Evolutionary conservation across 64 coral and sea anemone species (phyloP), one percentile per base, ranked within the genome.

Genomic region (Cladopsammia gracilis): DNA sequence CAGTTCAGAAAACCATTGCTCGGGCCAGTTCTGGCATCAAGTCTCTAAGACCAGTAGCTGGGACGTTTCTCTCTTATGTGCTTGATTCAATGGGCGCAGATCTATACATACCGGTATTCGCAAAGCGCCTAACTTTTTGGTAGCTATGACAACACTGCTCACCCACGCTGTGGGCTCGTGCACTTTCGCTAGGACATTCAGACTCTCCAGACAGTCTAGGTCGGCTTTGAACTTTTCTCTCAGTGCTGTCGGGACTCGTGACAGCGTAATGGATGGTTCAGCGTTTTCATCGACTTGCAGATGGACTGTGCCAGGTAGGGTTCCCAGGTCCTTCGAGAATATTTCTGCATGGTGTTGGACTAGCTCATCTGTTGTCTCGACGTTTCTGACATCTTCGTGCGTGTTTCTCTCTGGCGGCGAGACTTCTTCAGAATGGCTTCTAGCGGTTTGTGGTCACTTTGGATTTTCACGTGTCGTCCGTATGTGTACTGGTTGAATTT

Each of bases 11-110:
- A 5, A 83, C 57, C 42, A 59, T 75, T 2, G 89, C 89, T 48
- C 19, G 34, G 26, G 89, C 65, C n/a, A 84, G 70, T 25, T 85
- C 90, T 13, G 79, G 79, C 15, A 85, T 46, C 34, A 77, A 46
- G 61, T 91, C 77, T 90, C 89, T 57, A 91, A 51, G 53, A 91
- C 60, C 22, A 64, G 89, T 47, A 90, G 67, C 25, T 91, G 68
- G 53, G 71, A 60, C 5, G 48, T 74, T 22, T 91, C 89, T 87
- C 85, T 71, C 11, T 54, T 54, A 7, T 0, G 11, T 6, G 52
- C 52, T 54, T 54, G 0, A 11, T 54, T 54, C 52, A 54, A 54
- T 0, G 72, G 72, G 20, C 72, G 34, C 11, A 24, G 72, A 75
- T 75, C 72, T 46, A 75, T 47, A 42, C 5, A 75, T 13, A 75